Percentiles rank a stretch among this genome's conserved stretches.
phyloP scores from a whole-genome alignment of 2,113 vertebrate genomes.

The Suncus etruscus region DNA sequence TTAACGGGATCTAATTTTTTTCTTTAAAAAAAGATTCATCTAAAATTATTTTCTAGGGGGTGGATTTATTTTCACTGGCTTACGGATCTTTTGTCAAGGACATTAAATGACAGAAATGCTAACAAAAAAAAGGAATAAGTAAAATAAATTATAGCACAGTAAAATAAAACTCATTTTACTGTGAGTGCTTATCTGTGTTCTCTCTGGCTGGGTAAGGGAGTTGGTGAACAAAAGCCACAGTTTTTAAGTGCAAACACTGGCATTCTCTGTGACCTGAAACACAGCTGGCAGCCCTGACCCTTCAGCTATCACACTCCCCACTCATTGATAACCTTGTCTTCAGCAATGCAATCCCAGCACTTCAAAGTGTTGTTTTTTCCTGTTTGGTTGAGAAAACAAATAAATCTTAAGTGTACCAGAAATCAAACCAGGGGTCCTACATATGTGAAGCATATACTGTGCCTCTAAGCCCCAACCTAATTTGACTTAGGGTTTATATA shows the following conservation, averaged over 20 bases:
- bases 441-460: too few relatives aligned
- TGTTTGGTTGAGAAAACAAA: background rate
- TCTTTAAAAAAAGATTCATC: background rate
- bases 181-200: background rate
- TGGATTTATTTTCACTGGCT: constrained; percentile 21
- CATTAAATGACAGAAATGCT: background rate
- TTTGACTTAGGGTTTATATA: too few relatives aligned
- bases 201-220: background rate
- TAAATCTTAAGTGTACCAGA: too few relatives aligned
- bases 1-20: background rate
- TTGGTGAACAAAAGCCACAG: background rate
- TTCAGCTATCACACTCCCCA: constrained; percentile 2
- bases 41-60: background rate
- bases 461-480: too few relatives aligned
- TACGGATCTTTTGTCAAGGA: constrained; percentile 47
- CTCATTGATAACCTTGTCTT: background rate
- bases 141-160: too few relatives aligned
- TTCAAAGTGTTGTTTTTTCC: background rate
- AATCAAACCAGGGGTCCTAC: too few relatives aligned
- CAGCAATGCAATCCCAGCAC: background rate
- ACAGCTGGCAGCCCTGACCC: constrained; percentile 44
- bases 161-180: too few relatives aligned
- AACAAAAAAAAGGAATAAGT: background rate
- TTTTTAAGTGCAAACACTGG: constrained; percentile 71
- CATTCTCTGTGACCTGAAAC: constrained; percentile 66